A percentile compares a stretch with the other conserved stretches of the same genome.
These are phyloP conservation scores for Gnathonemus echidnorhynchus DNA, from an alignment of 2,113 vertebrate species.

Conservation along the genomic window DNA sequence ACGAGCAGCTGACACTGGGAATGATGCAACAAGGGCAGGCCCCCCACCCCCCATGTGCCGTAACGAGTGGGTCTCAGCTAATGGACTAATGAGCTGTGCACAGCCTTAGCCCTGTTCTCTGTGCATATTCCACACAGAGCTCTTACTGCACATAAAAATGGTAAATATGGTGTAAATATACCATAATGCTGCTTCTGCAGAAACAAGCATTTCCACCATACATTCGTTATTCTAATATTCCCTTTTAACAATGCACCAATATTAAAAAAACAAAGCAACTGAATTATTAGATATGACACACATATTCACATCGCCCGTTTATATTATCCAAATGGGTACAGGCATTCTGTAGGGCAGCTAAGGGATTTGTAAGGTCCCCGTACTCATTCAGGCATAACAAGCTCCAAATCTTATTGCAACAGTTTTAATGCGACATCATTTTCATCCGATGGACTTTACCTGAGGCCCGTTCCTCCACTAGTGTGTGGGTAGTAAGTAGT, in stretches of 20 bases:
- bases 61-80: neutral
- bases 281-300: neutral
- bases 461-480: neutral
- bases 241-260: neutral
- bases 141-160: neutral
- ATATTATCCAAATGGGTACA: neutral
- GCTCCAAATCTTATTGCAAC: neutral
- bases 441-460: neutral
- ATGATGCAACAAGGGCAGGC: neutral
- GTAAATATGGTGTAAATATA: neutral
- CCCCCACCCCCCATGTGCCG: too few species aligned
- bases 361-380: neutral
- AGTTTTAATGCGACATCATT: neutral
- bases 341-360: neutral
- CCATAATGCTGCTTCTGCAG: neutral
- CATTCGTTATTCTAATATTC: neutral
- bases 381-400: neutral
- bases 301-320: neutral
- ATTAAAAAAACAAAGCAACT: neutral
- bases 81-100: neutral
- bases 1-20: neutral
- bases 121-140: neutral
- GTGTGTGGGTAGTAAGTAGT: neutral
- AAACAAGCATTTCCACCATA: neutral
- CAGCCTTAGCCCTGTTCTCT: neutral